Percentiles rank a stretch among this genome's conserved stretches.
phyloP scores from a whole-genome alignment of 2,797 vertebrate species.

The Notamacropus eugenii region DNA sequence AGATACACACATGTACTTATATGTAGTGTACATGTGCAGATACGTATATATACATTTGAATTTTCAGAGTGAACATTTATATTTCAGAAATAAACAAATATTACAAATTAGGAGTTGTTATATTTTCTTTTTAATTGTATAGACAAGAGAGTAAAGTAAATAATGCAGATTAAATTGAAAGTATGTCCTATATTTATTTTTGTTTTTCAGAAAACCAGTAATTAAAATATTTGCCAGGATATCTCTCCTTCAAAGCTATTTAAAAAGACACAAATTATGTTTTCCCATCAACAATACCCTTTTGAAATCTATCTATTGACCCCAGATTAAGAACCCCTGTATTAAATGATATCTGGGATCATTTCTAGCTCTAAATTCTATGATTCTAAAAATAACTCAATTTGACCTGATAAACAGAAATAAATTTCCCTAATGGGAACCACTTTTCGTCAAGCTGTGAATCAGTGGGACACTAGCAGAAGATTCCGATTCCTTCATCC shows the following conservation, averaged over 20 bases:
- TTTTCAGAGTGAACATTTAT: background rate
- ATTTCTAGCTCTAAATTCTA: background rate
- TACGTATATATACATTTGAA: background rate
- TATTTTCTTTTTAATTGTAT: background rate
- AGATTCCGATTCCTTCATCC: slow-evolving; percentile 17
- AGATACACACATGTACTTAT: no score
- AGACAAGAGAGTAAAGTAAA: background rate
- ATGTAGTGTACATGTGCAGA: no score
- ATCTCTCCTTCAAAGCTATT: background rate
- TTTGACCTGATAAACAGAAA: slow-evolving; percentile 19
- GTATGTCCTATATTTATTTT: background rate
- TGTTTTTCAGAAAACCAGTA: background rate
- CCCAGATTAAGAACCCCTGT: background rate
- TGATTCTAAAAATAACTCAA: background rate
- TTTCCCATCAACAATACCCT: background rate
- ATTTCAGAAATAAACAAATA: background rate
- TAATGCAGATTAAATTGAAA: background rate
- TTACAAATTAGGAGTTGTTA: background rate
- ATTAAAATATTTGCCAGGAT: background rate
- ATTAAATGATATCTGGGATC: background rate
- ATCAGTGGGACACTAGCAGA: slow-evolving; percentile 35
- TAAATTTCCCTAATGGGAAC: background rate
- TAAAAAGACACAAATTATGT: background rate
- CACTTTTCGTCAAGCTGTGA: slow-evolving; percentile 48
- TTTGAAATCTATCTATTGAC: background rate